phyloP scores from a whole-genome alignment of 2,113 vertebrate genomes.

The Urocynchramus pylzowi region DNA sequence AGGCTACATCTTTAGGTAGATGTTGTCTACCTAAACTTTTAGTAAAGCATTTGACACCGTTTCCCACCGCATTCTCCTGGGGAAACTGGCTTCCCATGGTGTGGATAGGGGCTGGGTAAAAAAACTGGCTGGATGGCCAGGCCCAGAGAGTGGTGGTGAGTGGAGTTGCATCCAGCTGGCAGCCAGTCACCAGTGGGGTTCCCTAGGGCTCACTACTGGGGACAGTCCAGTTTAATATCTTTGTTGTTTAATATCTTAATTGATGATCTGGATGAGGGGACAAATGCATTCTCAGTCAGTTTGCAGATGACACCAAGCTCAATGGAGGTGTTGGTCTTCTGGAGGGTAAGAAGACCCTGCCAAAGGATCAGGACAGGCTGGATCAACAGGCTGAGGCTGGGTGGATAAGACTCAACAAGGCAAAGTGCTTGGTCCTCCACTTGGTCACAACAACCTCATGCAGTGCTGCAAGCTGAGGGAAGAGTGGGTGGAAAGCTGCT shows the following conservation, averaged over 20 bases:
- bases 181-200: not conserved
- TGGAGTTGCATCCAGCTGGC: not conserved
- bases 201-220: no score
- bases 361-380: not conserved
- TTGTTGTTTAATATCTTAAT: not conserved
- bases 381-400: not conserved
- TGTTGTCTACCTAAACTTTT: not conserved
- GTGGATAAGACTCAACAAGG: not conserved
- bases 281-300: not conserved
- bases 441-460: accelerated
- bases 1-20: not conserved
- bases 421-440: not conserved
- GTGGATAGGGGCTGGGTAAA: not conserved
- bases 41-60: not conserved
- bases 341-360: not conserved
- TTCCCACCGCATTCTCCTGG: not conserved
- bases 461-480: not conserved
- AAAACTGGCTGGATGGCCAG: not conserved
- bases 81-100: not conserved
- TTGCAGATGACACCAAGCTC: not conserved
- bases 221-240: not conserved
- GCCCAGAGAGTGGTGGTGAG: not conserved
- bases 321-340: not conserved
- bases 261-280: accelerated
- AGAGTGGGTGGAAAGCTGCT: not conserved